Conservation (phyloP, 2,888 invertebrate genomes). For the Megastigmus dorsalis region DNA sequence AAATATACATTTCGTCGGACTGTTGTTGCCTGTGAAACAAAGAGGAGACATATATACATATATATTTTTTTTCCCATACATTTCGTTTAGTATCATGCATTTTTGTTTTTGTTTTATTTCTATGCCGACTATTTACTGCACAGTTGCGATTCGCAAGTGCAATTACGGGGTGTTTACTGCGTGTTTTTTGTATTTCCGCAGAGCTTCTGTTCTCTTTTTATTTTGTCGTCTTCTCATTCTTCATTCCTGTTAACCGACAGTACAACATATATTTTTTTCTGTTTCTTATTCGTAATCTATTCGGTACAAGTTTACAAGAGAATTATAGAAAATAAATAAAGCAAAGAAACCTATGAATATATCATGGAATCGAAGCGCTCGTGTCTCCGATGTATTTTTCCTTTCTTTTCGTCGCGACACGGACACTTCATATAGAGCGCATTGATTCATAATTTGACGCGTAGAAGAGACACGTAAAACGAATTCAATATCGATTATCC, state of each 20-base stretch:
- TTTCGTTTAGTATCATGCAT: constrained; percentile 32
- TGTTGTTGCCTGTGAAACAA: constrained; percentile 11
- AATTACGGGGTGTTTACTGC: constrained; percentile 23
- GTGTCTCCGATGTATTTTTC: constrained; percentile 2
- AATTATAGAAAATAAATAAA: no score
- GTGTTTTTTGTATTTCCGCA: constrained; percentile 14
- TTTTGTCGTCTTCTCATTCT: constrained; percentile 21
- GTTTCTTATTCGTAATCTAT: constrained; percentile 23
- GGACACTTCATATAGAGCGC: constrained; percentile 17
- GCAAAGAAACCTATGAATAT: no score
- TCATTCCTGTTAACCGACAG: constrained; percentile 52
- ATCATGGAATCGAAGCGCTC: not conserved
- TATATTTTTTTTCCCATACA: constrained; percentile 15
- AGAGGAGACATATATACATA: not conserved
- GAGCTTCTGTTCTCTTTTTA: no score
- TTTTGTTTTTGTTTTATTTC: constrained; percentile 10
- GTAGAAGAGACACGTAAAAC: not conserved
- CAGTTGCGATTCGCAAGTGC: not conserved
- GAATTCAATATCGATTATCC: constrained; percentile 24
- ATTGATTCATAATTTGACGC: constrained; percentile 13
- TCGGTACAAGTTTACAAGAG: no score
- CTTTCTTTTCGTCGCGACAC: not conserved
- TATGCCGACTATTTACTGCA: not conserved
- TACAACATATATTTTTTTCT: constrained; percentile 46
- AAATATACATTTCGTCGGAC: constrained; percentile 36